A percentile compares a stretch with the other conserved stretches of the same genome.
These are phyloP conservation scores for Acrocephalus arundinaceus DNA, from an alignment of 2,113 vertebrate genomes.

Conservation along the genomic window DNA sequence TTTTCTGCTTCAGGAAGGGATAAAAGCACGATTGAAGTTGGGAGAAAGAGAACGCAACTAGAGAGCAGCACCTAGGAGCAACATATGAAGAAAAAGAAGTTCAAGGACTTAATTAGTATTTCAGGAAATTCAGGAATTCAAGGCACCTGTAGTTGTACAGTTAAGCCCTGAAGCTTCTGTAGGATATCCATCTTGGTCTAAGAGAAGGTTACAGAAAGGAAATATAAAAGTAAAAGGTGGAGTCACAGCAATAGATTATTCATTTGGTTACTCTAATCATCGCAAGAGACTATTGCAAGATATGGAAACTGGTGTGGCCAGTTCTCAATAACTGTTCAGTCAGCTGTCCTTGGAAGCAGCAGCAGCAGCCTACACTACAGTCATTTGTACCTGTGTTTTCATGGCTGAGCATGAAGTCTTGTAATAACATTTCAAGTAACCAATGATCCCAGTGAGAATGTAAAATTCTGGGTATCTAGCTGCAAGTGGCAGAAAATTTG, in stretches of 20 bases:
- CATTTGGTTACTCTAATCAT: neutral
- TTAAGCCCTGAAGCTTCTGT: neutral
- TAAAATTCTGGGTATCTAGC: neutral
- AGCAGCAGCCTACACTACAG: neutral
- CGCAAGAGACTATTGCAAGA: neutral
- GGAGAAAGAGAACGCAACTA: neutral
- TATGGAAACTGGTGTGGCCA: neutral
- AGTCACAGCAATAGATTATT: conserved; percentile 9
- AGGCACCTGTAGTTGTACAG: neutral
- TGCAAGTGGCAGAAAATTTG: neutral
- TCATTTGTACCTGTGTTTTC: neutral
- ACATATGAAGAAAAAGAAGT: neutral
- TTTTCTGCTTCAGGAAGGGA: neutral
- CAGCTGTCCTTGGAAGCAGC: neutral
- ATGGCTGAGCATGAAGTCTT: neutral
- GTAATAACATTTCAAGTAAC: neutral
- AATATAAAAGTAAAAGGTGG: neutral
- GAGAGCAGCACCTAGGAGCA: neutral
- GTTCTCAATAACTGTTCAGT: neutral
- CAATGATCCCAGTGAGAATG: neutral
- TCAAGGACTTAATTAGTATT: neutral
- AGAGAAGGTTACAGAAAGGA: neutral
- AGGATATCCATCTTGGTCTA: neutral
- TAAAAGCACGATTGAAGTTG: neutral
- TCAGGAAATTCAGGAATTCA: neutral